Evolutionary conservation across 1,140 invertebrate genomes (phyloP).

Genomic region (Dreissena polymorpha): DNA sequence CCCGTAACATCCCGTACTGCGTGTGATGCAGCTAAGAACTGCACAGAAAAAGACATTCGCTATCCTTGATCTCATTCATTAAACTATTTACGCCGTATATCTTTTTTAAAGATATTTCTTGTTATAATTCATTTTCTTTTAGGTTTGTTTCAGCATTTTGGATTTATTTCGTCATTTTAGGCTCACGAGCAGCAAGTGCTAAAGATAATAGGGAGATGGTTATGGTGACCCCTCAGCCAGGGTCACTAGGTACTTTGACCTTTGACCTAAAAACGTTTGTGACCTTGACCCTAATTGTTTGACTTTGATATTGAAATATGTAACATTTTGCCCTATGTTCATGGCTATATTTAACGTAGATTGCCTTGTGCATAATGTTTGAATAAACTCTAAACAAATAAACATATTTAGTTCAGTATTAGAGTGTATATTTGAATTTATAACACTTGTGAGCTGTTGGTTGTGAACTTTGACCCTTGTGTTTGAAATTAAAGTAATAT

Average conservation of each 20-base stretch:
- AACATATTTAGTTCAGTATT: background rate
- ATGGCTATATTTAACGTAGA: background rate
- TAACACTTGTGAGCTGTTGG: no score
- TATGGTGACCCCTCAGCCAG: conserved; percentile 38
- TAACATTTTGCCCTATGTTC: background rate
- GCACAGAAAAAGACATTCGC: no score
- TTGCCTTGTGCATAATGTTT: background rate
- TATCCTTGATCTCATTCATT: no score
- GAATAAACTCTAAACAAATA: background rate
- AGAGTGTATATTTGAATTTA: no score
- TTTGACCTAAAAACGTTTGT: conserved; percentile 11
- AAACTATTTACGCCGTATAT: no score
- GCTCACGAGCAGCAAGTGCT: conserved; percentile 26
- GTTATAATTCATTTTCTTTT: background rate
- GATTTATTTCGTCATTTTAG: conserved; percentile 9
- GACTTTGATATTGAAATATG: conserved; percentile 4
- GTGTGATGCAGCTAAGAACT: no score
- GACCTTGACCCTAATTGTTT: conserved; percentile 1
- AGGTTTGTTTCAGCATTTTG: background rate
- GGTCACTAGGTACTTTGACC: conserved; percentile 35
- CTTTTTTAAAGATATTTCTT: background rate
- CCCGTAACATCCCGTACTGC: no score
- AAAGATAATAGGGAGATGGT: conserved; percentile 46
- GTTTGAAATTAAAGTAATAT: no score
- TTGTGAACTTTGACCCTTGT: no score